phyloP scores from a whole-genome alignment of 2,113 vertebrate species.

The Alosa alosa region DNA sequence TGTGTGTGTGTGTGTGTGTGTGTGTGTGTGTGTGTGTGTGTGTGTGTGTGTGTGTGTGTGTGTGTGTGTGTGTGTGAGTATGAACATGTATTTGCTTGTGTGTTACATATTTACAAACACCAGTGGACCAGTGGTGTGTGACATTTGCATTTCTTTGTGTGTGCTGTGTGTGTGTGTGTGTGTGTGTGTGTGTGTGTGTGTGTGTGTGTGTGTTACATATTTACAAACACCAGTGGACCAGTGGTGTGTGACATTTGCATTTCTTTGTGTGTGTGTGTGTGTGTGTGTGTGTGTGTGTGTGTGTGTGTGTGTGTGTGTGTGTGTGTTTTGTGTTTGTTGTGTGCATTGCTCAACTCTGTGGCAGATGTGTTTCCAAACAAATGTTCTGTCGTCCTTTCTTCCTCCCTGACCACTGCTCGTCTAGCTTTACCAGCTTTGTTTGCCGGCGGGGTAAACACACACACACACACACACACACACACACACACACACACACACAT shows the following conservation, averaged over 20 bases:
- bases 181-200: no score
- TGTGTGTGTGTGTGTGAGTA: not conserved
- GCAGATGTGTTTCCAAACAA: not conserved
- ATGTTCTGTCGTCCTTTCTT: not conserved
- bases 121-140: no score
- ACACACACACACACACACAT: not conserved
- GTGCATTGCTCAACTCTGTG: not conserved
- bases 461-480: conserved; percentile 6
- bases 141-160: no score
- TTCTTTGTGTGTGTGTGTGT: not conserved
- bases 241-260: not conserved
- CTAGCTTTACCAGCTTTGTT: not conserved
- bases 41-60: not conserved
- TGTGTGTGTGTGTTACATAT: not conserved
- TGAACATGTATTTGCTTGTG: no score
- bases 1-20: not conserved
- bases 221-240: not conserved
- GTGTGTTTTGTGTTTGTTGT: not conserved
- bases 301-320: not conserved
- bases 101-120: no score
- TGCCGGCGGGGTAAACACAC: not conserved
- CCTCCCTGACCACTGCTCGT: not conserved
- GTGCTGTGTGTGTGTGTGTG: no score
- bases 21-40: not conserved
- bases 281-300: not conserved